These are phyloP conservation scores for Linnaemya tessellans DNA, from an alignment of 2,888 invertebrate genomes.

Conservation along the genomic window DNA sequence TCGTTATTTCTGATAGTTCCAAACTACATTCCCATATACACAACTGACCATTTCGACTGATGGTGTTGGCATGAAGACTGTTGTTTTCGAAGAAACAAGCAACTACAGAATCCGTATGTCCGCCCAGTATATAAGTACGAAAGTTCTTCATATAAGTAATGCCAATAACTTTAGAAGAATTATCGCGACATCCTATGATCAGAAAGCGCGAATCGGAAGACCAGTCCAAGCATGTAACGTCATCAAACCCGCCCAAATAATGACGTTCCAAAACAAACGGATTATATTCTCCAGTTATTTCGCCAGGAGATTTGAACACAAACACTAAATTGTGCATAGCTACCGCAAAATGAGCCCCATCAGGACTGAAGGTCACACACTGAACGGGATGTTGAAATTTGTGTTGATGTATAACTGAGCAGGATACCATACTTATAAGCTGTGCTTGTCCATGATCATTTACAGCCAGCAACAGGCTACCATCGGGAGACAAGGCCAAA, in stretches of 20 bases:
- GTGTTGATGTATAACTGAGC: conserved; percentile 91
- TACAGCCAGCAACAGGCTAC: conserved; percentile 91
- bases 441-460: conserved; percentile 96
- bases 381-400: conserved; percentile 91
- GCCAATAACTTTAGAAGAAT: conserved; percentile 92
- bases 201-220: conserved; percentile 94
- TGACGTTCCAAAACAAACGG: conserved; percentile 93
- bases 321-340: conserved; percentile 94
- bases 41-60: conserved; percentile 91
- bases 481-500: conserved; percentile 94
- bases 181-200: conserved; percentile 96
- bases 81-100: conserved; percentile 94
- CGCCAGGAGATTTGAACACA: conserved; percentile 93
- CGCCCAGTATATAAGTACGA: conserved; percentile 89
- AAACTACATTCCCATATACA: conserved; percentile 93
- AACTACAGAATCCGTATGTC: conserved; percentile 93
- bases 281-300: conserved; percentile 91
- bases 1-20: conserved; percentile 85
- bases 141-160: conserved; percentile 90
- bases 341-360: conserved; percentile 96
- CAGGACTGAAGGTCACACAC: conserved; percentile 94
- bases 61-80: conserved; percentile 92
- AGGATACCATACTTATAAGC: conserved; percentile 93
- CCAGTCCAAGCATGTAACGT: conserved; percentile 95
- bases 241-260: conserved; percentile 92